These are phyloP conservation scores for Pachycephus smyrnensis DNA, from an alignment of 2,888 invertebrate species.

Conservation along the genomic window DNA sequence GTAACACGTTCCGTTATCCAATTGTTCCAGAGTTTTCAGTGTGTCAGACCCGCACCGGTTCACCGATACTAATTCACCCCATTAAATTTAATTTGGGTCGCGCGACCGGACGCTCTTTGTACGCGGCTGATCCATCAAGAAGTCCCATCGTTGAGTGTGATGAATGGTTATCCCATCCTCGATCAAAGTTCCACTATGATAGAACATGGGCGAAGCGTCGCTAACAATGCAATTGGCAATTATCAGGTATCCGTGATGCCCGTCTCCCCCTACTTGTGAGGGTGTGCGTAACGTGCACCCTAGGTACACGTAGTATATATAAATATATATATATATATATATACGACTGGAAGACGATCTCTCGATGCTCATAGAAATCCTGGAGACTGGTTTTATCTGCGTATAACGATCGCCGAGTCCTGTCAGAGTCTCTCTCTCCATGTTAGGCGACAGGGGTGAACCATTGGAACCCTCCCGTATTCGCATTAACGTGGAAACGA, in stretches of 20 bases:
- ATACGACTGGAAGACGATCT: background rate
- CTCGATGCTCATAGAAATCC: background rate
- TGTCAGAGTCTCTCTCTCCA: background rate
- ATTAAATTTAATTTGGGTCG: conserved; percentile 61
- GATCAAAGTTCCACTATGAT: background rate
- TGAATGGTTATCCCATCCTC: background rate
- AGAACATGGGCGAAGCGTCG: background rate
- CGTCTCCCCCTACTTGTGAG: background rate
- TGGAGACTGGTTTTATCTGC: background rate
- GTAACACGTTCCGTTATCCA: background rate
- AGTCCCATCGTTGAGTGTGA: background rate
- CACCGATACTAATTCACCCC: conserved; percentile 58
- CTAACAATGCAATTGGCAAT: background rate
- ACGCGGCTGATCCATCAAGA: background rate
- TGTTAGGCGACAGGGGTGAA: background rate
- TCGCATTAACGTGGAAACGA: background rate
- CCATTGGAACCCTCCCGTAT: background rate
- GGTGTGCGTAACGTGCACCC: background rate
- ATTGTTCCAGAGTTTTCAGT: conserved; percentile 18
- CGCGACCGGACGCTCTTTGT: conserved; percentile 13
- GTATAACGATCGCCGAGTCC: background rate
- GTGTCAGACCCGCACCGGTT: conserved; percentile 24
- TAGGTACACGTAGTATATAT: background rate
- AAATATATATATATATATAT: background rate
- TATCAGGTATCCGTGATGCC: background rate